Conservation (phyloP, 2,888 invertebrate species). For the Agapetus fuscipes region DNA sequence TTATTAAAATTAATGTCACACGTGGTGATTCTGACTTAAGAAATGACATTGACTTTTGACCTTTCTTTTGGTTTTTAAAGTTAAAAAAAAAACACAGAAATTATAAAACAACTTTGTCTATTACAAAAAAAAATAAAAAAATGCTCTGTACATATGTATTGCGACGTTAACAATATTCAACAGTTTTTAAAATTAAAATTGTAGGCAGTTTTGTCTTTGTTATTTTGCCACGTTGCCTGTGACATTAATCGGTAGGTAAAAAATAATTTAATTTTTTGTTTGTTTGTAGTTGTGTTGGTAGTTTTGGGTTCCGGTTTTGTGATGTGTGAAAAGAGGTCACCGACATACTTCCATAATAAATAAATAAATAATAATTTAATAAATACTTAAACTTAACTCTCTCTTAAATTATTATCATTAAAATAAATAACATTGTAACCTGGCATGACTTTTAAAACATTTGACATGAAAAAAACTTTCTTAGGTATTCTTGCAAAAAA, state of each 20-base stretch:
- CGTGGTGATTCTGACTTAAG: slow-evolving; percentile 16
- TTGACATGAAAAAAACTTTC: too few species aligned
- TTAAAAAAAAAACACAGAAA: slow-evolving; percentile 11
- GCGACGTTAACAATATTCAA: not conserved
- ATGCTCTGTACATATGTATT: slow-evolving; percentile 12
- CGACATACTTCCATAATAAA: slow-evolving; percentile 23
- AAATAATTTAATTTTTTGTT: slow-evolving; percentile 50
- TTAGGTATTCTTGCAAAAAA: too few species aligned
- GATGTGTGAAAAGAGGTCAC: not conserved
- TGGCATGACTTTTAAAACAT: not conserved
- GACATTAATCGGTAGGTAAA: slow-evolving; percentile 50
- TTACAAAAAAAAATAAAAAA: slow-evolving; percentile 13
- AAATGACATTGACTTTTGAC: slow-evolving; percentile 12
- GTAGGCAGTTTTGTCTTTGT: not conserved
- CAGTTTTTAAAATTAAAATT: not conserved
- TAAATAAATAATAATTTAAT: slow-evolving; percentile 42
- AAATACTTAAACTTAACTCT: slow-evolving; percentile 41
- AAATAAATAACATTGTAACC: too few species aligned
- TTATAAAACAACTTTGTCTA: slow-evolving; percentile 14
- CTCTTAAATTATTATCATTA: slow-evolving; percentile 1
- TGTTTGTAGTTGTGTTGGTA: too few species aligned
- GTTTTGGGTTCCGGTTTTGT: not conserved
- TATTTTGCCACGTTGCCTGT: slow-evolving; percentile 45
- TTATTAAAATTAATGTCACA: too few species aligned
- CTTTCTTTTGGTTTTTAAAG: slow-evolving; percentile 5